Percentiles rank a stretch among this genome's conserved stretches.
These are phyloP conservation scores for Yponomeuta sedellus DNA, from an alignment of 2,888 invertebrate genomes.

Conservation along the genomic window DNA sequence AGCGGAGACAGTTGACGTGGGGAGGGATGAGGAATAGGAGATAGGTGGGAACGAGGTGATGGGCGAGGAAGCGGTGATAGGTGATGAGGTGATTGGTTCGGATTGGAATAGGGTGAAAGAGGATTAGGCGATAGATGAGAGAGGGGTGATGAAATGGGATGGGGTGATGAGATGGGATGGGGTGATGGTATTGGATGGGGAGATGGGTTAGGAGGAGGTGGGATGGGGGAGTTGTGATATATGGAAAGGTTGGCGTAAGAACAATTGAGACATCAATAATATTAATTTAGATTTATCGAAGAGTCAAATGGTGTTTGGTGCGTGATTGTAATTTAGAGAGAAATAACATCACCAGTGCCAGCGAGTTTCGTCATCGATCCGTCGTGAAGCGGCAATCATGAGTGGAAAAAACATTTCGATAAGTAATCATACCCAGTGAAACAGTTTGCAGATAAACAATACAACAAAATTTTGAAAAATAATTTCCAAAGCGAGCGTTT, in stretches of 20 bases:
- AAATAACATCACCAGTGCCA: conserved; percentile 69
- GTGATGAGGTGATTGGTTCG: background rate
- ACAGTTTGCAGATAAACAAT: conserved; percentile 29
- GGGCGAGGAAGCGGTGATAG: background rate
- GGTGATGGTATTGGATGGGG: background rate
- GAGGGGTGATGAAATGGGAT: background rate
- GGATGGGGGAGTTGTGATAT: conserved; percentile 11
- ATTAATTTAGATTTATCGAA: conserved; percentile 22
- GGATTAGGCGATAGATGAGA: background rate
- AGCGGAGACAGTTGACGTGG: background rate
- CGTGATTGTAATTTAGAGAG: conserved; percentile 19
- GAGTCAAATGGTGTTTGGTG: conserved; percentile 61
- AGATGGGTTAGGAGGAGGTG: background rate
- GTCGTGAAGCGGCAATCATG: conserved; percentile 74
- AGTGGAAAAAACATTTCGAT: conserved; percentile 74
- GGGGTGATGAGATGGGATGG: background rate
- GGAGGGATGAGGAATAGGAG: background rate
- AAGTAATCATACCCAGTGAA: conserved; percentile 43
- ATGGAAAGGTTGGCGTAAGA: conserved; percentile 21
- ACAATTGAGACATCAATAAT: conserved; percentile 19
- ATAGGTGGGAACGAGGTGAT: background rate
- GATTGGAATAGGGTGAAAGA: background rate
- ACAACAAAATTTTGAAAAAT: conserved; percentile 27
- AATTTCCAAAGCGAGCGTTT: conserved; percentile 53
- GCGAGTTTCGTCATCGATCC: conserved; percentile 63